A percentile compares a stretch with the other conserved stretches of the same genome.
These are phyloP conservation scores for Pan troglodytes DNA, from an alignment of 2,113 vertebrate genomes.

Conservation along the genomic window NHGRI_mPanTro3-v2.1_pri NC_072411.2:105698001-105698500, in stretches of 20 bases:
- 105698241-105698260: slow-evolving; percentile 17
- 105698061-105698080: slow-evolving; percentile 99
- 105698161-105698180: slow-evolving; percentile 66
- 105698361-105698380: not conserved
- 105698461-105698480: not conserved
- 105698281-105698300: not conserved
- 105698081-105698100: slow-evolving; percentile 99
- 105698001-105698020: slow-evolving; percentile 86
- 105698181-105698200: slow-evolving; percentile 71
- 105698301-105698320: not conserved
- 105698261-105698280: not conserved
- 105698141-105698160: slow-evolving; percentile 86
- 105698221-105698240: slow-evolving; percentile 40
- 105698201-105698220: slow-evolving; percentile 46
- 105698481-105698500: not conserved
- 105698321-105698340: not conserved
- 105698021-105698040: slow-evolving; percentile 99
- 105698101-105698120: slow-evolving; percentile 93
- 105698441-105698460: not conserved
- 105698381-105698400: not conserved
- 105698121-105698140: slow-evolving; percentile 85
- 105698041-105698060: slow-evolving; percentile 99
- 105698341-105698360: not conserved
- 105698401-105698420: not conserved
- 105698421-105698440: not conserved